Evolutionary conservation across 2,888 invertebrate genomes (phyloP).

Genomic region (Scrobipalpa atriplicella): DNA sequence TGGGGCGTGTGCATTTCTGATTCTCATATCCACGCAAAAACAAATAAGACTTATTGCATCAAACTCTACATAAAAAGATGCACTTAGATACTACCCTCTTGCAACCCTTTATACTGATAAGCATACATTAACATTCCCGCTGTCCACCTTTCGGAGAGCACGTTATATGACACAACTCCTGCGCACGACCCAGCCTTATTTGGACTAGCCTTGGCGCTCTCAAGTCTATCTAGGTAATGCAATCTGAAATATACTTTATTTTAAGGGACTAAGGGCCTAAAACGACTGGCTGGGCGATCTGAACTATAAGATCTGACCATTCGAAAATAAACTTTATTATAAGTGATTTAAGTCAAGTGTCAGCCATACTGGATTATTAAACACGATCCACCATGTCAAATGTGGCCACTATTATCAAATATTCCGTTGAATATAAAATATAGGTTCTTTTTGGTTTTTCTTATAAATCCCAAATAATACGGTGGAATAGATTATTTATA

Average conservation of each 20-base stretch:
- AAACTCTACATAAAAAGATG: background rate
- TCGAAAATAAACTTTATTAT: conserved; percentile 2
- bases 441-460: background rate
- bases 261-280: background rate
- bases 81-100: background rate
- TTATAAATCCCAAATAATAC: too few relatives aligned
- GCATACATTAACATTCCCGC: background rate
- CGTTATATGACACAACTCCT: conserved; percentile 3
- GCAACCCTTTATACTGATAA: conserved; percentile 1
- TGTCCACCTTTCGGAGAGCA: conserved; percentile 2
- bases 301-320: background rate
- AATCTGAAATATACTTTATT: conserved; percentile 1
- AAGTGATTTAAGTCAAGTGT: background rate
- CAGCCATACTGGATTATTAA: background rate
- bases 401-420: background rate
- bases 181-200: conserved; percentile 20
- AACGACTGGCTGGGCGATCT: background rate
- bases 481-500: too few relatives aligned
- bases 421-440: background rate
- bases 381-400: background rate
- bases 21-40: too few relatives aligned
- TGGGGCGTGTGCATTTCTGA: too few relatives aligned
- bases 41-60: too few relatives aligned
- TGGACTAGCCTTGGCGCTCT: conserved; percentile 20
- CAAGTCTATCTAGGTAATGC: background rate